Percentiles rank a stretch among this genome's conserved stretches.
These are phyloP conservation scores for Autographa pulchrina DNA, from an alignment of 2,888 invertebrate species.

Conservation along the genomic window DNA sequence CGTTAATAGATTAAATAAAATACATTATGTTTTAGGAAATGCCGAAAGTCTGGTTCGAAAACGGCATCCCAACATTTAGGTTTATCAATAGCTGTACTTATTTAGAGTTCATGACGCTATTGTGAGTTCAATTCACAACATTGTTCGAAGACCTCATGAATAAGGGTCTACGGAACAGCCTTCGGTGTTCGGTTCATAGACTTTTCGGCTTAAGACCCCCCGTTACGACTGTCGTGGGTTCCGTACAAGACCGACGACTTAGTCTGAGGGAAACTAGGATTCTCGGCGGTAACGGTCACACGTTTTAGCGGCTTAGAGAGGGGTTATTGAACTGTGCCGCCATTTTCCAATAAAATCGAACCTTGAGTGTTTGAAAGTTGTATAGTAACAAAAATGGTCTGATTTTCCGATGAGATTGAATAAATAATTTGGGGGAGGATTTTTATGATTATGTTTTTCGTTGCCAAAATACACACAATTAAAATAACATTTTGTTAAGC, in stretches of 20 bases:
- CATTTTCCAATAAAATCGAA: conserved; percentile 1
- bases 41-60: neutral
- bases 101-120: neutral
- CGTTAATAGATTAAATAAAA: too few species aligned
- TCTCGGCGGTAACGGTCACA: neutral
- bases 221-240: neutral
- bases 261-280: neutral
- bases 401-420: neutral
- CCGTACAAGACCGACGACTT: neutral
- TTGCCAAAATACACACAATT: neutral
- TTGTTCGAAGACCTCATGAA: conserved; percentile 2
- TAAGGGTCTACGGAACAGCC: neutral
- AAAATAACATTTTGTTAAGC: neutral
- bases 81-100: neutral
- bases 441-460: neutral
- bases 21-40: neutral
- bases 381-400: neutral
- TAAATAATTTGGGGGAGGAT: too few species aligned
- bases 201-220: neutral
- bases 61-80: neutral
- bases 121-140: neutral
- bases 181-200: neutral
- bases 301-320: neutral
- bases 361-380: neutral
- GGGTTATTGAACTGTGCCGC: neutral